Conservation (phyloP, 2,113 vertebrate species). For the Lethenteron camtschaticum region DNA sequence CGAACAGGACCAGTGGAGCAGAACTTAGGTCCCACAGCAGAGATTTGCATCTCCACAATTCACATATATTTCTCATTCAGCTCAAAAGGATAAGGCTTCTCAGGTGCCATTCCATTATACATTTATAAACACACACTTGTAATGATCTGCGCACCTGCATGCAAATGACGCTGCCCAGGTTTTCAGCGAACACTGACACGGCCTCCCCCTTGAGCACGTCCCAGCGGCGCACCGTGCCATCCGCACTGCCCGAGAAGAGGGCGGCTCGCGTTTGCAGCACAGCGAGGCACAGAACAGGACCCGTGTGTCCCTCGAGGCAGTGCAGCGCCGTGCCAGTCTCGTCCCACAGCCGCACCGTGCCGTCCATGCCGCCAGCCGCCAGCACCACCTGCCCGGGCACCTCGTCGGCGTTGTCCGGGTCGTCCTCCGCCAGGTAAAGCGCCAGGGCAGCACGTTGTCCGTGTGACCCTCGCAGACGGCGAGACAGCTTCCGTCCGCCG, state of each 20-base stretch:
- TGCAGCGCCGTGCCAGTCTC: constrained; percentile 38
- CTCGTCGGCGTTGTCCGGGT: constrained; percentile 16
- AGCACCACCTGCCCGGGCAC: constrained; percentile 19
- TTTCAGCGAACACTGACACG: constrained; percentile 32
- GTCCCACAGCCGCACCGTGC: constrained; percentile 41
- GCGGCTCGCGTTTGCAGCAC: constrained; percentile 25
- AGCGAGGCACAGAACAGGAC: constrained; percentile 33
- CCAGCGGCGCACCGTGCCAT: constrained; percentile 36
- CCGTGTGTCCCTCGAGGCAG: constrained; percentile 37
- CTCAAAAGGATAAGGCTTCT: constrained; percentile 8
- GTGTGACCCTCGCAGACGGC: constrained; percentile 36
- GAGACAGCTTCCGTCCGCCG: constrained; percentile 27
- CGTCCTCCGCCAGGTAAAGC: constrained; percentile 27
- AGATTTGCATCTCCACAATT: constrained; percentile 7
- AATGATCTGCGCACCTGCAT: constrained; percentile 27
- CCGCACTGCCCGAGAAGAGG: constrained; percentile 39
- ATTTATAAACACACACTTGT: not conserved
- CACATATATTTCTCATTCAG: constrained; percentile 7
- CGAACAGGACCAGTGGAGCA: not conserved
- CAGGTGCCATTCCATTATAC: constrained; percentile 8
- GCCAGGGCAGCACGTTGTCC: constrained; percentile 38
- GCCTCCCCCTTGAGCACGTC: constrained; percentile 38
- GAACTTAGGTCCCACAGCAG: constrained; percentile 8
- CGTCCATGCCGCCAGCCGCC: constrained; percentile 40
- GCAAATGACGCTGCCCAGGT: constrained; percentile 41